phyloP scores from a whole-genome alignment of 2,888 invertebrate genomes.

The Diarsia dahlii region DNA sequence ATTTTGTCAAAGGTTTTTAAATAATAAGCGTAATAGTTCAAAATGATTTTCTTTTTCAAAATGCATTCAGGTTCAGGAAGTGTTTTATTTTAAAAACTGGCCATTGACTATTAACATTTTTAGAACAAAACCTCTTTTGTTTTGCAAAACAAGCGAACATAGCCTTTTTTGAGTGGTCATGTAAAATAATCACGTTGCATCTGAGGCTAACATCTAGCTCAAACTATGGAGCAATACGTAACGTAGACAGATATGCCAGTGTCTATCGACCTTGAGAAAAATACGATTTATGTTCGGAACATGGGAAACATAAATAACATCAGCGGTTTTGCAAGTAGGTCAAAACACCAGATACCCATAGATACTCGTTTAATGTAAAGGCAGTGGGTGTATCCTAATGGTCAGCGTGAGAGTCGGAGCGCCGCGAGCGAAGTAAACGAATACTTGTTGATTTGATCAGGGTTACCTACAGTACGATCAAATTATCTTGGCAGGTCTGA shows the following conservation, averaged over 20 bases:
- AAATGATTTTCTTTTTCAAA: background rate
- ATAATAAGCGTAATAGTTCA: background rate
- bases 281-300: conserved; percentile 54
- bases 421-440: conserved; percentile 50
- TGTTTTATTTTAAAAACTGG: conserved; percentile 11
- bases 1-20: background rate
- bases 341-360: conserved; percentile 81
- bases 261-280: conserved; percentile 50
- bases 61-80: conserved; percentile 11
- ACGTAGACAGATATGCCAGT: conserved; percentile 14
- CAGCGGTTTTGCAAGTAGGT: conserved; percentile 82
- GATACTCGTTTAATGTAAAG: conserved; percentile 80
- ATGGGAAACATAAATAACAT: conserved; percentile 58
- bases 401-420: conserved; percentile 82
- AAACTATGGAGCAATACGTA: conserved; percentile 42
- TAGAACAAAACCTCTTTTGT: conserved; percentile 36
- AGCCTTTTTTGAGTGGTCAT: conserved; percentile 21
- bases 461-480: too few relatives aligned
- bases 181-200: conserved; percentile 35
- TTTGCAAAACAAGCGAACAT: conserved; percentile 5
- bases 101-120: conserved; percentile 12
- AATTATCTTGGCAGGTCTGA: too few relatives aligned
- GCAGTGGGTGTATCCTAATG: conserved; percentile 89
- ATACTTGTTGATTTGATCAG: conserved; percentile 44
- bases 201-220: conserved; percentile 47